Conservation (phyloP, 2,888 invertebrate species). For the Melolontha melolontha region DNA sequence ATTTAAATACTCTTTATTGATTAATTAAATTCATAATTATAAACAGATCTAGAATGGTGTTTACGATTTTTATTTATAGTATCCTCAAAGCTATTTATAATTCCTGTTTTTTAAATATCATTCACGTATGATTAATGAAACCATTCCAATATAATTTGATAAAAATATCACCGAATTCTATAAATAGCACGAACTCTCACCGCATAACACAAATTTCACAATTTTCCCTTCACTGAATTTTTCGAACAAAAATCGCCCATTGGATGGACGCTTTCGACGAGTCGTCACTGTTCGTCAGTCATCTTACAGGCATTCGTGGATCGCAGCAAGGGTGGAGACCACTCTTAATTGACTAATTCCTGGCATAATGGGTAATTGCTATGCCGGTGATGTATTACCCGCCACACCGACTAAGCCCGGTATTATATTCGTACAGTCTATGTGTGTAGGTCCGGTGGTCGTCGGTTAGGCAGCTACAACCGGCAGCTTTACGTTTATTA, state of each 20-base stretch:
- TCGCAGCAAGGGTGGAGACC: constrained; percentile 59
- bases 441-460: constrained; percentile 17
- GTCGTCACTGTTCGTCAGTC: constrained; percentile 49
- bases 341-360: constrained; percentile 65
- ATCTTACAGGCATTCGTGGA: constrained; percentile 61
- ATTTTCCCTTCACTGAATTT: background rate
- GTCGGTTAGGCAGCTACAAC: background rate
- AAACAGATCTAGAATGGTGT: no score
- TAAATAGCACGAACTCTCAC: background rate
- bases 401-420: constrained; percentile 54
- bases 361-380: constrained; percentile 66
- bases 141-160: background rate
- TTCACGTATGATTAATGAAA: no score
- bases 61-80: no score
- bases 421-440: constrained; percentile 55
- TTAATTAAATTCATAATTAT: no score
- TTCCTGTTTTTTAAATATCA: no score
- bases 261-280: constrained; percentile 18
- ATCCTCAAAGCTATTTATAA: no score
- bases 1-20: no score
- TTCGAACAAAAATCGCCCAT: background rate
- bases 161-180: background rate
- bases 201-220: background rate
- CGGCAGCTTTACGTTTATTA: constrained; percentile 27
- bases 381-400: constrained; percentile 63